These are phyloP conservation scores for Harpegnathos saltator DNA, from an alignment of 1,140 invertebrate genomes.

Conservation along the genomic window DNA sequence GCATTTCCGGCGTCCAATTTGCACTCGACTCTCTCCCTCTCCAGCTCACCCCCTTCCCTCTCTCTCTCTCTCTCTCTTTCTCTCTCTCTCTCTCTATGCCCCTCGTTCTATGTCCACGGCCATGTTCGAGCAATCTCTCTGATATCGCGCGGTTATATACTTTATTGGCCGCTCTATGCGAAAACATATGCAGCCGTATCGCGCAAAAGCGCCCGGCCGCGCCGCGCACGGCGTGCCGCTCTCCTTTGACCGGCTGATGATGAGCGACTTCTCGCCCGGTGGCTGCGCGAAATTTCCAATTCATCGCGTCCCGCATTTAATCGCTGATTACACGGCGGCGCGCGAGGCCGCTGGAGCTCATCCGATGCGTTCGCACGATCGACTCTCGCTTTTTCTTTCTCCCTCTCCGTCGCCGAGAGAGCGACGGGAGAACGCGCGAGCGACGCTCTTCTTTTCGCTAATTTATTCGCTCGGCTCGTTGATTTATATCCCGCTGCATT, in stretches of 20 bases:
- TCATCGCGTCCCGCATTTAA: background rate
- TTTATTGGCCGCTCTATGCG: slow-evolving; percentile 54
- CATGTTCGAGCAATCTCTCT: slow-evolving; percentile 62
- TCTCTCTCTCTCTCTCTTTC: slow-evolving; percentile 1
- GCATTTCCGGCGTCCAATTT: slow-evolving; percentile 62
- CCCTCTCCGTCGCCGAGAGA: too few species aligned
- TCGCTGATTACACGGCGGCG: background rate
- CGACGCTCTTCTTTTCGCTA: slow-evolving; percentile 46
- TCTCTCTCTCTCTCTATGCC: background rate
- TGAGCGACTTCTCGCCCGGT: slow-evolving; percentile 30
- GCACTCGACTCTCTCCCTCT: slow-evolving; percentile 39
- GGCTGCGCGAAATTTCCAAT: background rate
- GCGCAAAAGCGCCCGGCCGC: too few species aligned
- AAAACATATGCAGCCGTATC: slow-evolving; percentile 25
- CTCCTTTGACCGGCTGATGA: slow-evolving; percentile 38
- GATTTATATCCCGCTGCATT: slow-evolving; percentile 68
- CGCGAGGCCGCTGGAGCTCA: background rate
- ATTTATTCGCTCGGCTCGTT: slow-evolving; percentile 56
- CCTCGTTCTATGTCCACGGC: slow-evolving; percentile 47
- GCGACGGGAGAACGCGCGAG: too few species aligned
- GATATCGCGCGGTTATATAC: slow-evolving; percentile 53
- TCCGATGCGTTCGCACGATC: background rate
- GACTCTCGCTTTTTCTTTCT: too few species aligned
- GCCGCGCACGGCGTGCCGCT: background rate
- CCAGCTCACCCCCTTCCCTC: background rate